Percentiles rank a stretch among this genome's conserved stretches.
These are phyloP conservation scores for Lerema accius DNA, from an alignment of 1,140 invertebrate species.

Conservation along the genomic window DNA sequence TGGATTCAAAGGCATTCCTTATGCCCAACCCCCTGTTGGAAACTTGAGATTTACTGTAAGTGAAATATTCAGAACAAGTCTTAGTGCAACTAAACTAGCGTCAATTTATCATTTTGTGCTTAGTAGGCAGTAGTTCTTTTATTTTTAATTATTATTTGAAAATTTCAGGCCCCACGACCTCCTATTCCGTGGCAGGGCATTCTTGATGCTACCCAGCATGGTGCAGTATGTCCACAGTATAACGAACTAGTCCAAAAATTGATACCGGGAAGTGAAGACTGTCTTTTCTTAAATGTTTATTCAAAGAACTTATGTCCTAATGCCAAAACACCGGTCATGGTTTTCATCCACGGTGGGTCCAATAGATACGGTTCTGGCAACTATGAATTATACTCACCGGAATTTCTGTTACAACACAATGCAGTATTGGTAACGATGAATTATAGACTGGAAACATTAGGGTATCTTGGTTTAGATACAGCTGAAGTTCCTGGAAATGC, in stretches of 20 bases:
- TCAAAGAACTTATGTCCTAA: conserved; percentile 46
- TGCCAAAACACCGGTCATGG: conserved; percentile 74
- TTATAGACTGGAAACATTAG: conserved; percentile 85
- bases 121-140: too few species aligned
- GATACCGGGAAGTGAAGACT: conserved; percentile 80
- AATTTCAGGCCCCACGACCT: conserved; percentile 76
- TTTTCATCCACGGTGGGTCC: conserved; percentile 85
- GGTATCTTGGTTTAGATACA: conserved; percentile 84
- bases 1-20: conserved; percentile 32
- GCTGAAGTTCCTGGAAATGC: conserved; percentile 84
- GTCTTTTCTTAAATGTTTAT: conserved; percentile 85
- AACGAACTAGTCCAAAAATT: conserved; percentile 39
- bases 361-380: conserved; percentile 82
- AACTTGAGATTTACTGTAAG: conserved; percentile 70
- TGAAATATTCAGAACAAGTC: conserved; percentile 30
- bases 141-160: too few species aligned
- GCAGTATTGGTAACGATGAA: conserved; percentile 87
- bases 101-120: too few species aligned
- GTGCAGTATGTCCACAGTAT: conserved; percentile 59
- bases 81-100: too few species aligned
- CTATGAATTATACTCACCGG: conserved; percentile 79
- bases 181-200: conserved; percentile 76
- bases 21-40: conserved; percentile 75
- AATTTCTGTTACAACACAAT: conserved; percentile 85
- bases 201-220: conserved; percentile 73